Evolutionary conservation across 2,888 invertebrate genomes (phyloP).

Genomic region (Steromphala cineraria): DNA sequence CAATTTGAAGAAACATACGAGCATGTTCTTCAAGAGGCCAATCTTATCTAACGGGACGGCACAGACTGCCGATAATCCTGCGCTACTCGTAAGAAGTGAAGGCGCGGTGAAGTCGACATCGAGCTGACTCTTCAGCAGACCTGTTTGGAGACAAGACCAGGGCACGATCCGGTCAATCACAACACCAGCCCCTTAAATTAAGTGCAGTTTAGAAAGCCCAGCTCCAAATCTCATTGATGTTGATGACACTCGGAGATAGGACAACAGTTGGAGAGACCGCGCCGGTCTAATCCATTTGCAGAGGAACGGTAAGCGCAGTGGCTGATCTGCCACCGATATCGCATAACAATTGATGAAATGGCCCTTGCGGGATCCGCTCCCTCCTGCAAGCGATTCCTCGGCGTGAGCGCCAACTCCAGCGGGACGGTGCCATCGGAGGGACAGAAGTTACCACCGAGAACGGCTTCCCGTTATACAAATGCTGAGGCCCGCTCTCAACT

Average conservation of each 20-base stretch:
- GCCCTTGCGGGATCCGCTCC: neutral
- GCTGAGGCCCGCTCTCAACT: neutral
- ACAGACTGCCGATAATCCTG: neutral
- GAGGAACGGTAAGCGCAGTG: neutral
- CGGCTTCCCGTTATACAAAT: neutral
- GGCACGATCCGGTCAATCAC: neutral
- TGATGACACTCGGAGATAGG: neutral
- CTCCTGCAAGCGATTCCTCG: neutral
- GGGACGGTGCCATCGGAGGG: neutral
- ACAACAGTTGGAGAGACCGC: neutral
- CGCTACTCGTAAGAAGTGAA: neutral
- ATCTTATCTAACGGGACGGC: neutral
- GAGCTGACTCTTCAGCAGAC: neutral
- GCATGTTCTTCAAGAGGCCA: neutral
- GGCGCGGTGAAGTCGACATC: neutral
- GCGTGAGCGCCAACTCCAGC: neutral
- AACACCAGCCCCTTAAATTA: neutral
- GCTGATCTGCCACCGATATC: neutral
- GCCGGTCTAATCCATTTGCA: neutral
- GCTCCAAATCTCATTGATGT: neutral
- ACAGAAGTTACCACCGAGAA: neutral
- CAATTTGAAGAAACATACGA: neutral
- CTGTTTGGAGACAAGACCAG: no score
- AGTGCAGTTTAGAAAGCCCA: neutral
- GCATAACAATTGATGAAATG: conserved; percentile 1